Percentiles rank a stretch among this genome's conserved stretches.
phyloP scores from a whole-genome alignment of 2,888 invertebrate species.

The Euproctis similis region DNA sequence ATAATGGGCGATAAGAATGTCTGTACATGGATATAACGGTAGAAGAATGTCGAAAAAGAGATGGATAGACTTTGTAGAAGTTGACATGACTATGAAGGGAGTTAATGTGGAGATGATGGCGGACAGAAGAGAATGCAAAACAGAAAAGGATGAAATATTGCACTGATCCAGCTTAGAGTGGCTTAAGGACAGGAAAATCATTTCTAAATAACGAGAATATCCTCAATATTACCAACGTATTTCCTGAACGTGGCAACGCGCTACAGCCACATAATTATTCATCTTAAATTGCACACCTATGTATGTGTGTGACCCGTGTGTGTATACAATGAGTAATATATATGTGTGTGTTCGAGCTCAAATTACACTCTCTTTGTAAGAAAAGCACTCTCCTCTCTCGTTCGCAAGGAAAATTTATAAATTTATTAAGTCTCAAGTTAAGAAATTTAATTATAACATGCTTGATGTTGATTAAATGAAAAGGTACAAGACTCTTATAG shows the following conservation, averaged over 20 bases:
- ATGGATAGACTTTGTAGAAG: too few species aligned
- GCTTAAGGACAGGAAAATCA: too few species aligned
- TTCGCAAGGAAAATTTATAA: conserved; percentile 64
- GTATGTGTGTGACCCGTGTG: conserved; percentile 38
- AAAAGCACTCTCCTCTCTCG: conserved; percentile 47
- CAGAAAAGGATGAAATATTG: too few species aligned
- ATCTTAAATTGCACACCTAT: conserved; percentile 72
- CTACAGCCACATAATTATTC: conserved; percentile 74
- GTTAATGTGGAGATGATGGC: too few species aligned
- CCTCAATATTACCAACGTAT: conserved; percentile 30
- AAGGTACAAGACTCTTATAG: too few species aligned
- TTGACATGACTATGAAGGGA: too few species aligned
- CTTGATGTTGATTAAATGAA: conserved; percentile 1
- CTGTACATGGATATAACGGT: too few species aligned
- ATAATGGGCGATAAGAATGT: too few species aligned
- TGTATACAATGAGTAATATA: conserved; percentile 16
- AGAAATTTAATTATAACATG: conserved; percentile 25
- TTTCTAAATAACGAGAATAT: too few species aligned
- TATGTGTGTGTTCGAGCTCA: conserved; percentile 33
- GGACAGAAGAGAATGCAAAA: too few species aligned
- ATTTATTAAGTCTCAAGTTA: conserved; percentile 55
- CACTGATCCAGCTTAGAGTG: too few species aligned
- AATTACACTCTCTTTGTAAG: conserved; percentile 63
- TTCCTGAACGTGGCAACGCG: conserved; percentile 57
- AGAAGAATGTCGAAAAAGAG: too few species aligned